phyloP scores from a whole-genome alignment of 2,797 vertebrate species.

The Onychomys arenicola region DNA sequence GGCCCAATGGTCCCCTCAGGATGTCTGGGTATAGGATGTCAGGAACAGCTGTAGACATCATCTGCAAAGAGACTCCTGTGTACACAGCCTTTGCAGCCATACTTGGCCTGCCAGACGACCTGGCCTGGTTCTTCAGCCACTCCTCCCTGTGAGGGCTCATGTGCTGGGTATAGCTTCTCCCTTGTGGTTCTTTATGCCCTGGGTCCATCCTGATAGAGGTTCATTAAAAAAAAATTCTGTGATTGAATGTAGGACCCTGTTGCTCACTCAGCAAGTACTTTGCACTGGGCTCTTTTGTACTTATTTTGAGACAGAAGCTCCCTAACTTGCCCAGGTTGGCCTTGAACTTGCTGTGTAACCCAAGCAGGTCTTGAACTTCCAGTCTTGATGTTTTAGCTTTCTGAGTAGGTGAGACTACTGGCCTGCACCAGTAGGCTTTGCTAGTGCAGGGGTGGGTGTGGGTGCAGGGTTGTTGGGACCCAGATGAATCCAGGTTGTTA shows the following conservation, averaged over 20 bases:
- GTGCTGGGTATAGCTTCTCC: not conserved
- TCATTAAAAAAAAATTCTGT: not conserved
- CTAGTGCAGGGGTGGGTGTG: not conserved
- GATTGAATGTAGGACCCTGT: not conserved
- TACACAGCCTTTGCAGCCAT: not conserved
- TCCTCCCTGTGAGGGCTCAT: fast-evolving
- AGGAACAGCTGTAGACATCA: not conserved
- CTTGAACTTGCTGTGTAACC: not conserved
- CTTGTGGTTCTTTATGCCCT: not conserved
- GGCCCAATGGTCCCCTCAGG: not conserved
- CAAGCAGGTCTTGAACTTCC: not conserved
- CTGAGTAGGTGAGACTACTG: not conserved
- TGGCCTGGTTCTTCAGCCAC: not conserved
- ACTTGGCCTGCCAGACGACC: not conserved
- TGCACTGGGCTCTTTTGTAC: not conserved
- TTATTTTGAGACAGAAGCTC: not conserved
- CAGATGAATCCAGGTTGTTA: not conserved
- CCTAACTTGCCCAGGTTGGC: not conserved
- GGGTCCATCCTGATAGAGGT: not conserved
- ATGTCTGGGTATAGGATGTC: fast-evolving
- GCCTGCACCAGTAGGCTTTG: not conserved
- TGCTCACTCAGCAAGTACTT: not conserved
- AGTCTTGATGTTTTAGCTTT: not conserved
- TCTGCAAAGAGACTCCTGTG: not conserved
- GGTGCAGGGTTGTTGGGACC: not conserved